A percentile compares a stretch with the other conserved stretches of the same genome.
These are phyloP conservation scores for Abramis brama DNA, from an alignment of 2,113 vertebrate species.

Conservation along the genomic window DNA sequence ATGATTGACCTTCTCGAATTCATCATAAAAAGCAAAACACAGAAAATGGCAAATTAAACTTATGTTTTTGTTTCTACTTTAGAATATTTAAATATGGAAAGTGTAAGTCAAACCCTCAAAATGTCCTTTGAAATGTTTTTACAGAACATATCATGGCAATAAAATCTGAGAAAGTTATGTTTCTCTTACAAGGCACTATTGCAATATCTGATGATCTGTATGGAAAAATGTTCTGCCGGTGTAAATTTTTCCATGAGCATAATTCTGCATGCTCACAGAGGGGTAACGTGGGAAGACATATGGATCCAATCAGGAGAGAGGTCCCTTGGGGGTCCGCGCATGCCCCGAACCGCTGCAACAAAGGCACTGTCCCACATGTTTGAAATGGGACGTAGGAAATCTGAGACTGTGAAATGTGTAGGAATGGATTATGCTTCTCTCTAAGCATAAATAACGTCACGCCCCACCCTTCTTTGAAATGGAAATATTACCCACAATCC, in stretches of 20 bases:
- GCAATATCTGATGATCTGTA: slow-evolving; percentile 70
- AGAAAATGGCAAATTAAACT: not conserved
- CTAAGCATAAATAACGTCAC: slow-evolving; percentile 47
- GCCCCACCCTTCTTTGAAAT: slow-evolving; percentile 43
- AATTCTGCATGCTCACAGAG: slow-evolving; percentile 37
- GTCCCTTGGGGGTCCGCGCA: slow-evolving; percentile 28
- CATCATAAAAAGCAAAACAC: not conserved
- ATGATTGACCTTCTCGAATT: not conserved
- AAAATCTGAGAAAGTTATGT: slow-evolving; percentile 75
- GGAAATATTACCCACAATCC: slow-evolving; percentile 43
- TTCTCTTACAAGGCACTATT: slow-evolving; percentile 73
- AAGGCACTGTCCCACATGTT: slow-evolving; percentile 36
- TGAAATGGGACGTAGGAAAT: slow-evolving; percentile 40
- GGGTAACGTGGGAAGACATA: slow-evolving; percentile 51
- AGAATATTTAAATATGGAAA: too few relatives aligned
- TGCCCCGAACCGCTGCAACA: slow-evolving; percentile 44
- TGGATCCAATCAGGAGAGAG: slow-evolving; percentile 49
- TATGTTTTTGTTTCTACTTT: not conserved
- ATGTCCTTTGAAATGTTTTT: not conserved
- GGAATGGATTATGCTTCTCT: slow-evolving; percentile 32
- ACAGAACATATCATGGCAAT: slow-evolving; percentile 22
- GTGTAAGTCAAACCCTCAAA: not conserved
- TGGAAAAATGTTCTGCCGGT: slow-evolving; percentile 49
- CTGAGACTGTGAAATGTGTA: slow-evolving; percentile 46
- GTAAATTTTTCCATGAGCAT: slow-evolving; percentile 50